A percentile compares a stretch with the other conserved stretches of the same genome.
These are phyloP conservation scores for Xanthostigma xanthostigma DNA, from an alignment of 2,888 invertebrate species.

Conservation along the genomic window DNA sequence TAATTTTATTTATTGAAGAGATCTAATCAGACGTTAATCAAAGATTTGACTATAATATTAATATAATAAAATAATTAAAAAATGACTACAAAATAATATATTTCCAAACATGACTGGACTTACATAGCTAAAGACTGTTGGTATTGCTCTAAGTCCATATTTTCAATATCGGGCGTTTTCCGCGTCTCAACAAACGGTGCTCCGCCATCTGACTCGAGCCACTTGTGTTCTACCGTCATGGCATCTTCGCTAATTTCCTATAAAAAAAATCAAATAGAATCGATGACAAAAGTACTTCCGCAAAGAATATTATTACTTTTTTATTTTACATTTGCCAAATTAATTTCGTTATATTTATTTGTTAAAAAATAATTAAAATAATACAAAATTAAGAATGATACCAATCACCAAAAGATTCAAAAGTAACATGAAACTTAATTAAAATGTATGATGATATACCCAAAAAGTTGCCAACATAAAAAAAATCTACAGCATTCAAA, in stretches of 20 bases:
- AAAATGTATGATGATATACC: too few species aligned
- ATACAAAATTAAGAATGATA: too few species aligned
- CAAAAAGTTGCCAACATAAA: too few species aligned
- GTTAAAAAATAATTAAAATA: neutral
- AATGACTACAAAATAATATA: too few species aligned
- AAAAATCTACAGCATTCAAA: too few species aligned
- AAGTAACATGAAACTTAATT: too few species aligned
- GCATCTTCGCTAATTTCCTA: constrained; percentile 45
- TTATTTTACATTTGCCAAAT: neutral
- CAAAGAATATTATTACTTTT: neutral
- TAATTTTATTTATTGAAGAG: too few species aligned
- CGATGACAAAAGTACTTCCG: neutral
- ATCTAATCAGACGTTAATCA: too few species aligned
- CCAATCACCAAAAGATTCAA: too few species aligned
- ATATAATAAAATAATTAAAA: too few species aligned
- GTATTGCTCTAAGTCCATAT: constrained; percentile 52
- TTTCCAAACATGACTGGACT: constrained; percentile 23
- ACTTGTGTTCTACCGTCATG: constrained; percentile 43
- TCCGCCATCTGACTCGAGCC: constrained; percentile 42
- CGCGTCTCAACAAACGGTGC: constrained; percentile 46
- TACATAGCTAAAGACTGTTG: constrained; percentile 62
- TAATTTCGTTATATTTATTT: neutral
- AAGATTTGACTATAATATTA: too few species aligned
- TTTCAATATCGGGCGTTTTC: constrained; percentile 62
- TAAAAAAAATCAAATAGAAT: constrained; percentile 6